Base-by-base conservation (phyloP, 2,888 invertebrate genomes). In the Lissonota sp. region DNA sequence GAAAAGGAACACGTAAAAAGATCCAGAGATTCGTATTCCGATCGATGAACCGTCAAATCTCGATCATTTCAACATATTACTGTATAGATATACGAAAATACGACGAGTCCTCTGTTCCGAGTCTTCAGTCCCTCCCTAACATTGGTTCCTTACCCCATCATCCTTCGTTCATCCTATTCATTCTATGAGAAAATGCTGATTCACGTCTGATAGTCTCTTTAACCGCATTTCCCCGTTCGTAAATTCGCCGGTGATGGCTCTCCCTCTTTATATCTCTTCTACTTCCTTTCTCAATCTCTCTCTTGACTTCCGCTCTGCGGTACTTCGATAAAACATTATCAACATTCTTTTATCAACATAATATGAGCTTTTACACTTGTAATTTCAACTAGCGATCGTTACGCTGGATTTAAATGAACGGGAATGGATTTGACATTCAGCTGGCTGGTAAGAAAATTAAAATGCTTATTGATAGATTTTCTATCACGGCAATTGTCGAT, bases 11-110 rank as follows among this genome's bases (percentile, higher is more conserved):
- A 44, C 55, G 8, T 44, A 51, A 39, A 37, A 55, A 67, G 57
- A 44, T 49, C 67, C 51, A 42, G 49, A 57, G 69, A 73, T 73
- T 58, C 74, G 66, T 66, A 66, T 69, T 60, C 57, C 72, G 73
- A 77, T 77, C 73, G 80, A 77, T 77, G 76, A 76, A 80, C 55
- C 72, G 37, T 69, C 66, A 69, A 77, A 77, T 58, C 66, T 66
- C 69, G 69, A 77, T 70, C 51, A 51, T 66, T 53, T 44, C 60
- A 6, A 16, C 10, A 37, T 64, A 66, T 3, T 40, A 14, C 16
- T 3, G n/a, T 16, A 42, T 62, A 16, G 7, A n/a, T n/a, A 40
- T 55, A 14, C 44, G 8, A 16, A 40, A 49, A 55, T n/a, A 39
- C 66, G 53, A 55, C 44, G 44, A 44, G 42, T 53, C 16, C 26